phyloP scores from a whole-genome alignment of 2,888 invertebrate genomes.

The Archaeoteleia sp. region DNA sequence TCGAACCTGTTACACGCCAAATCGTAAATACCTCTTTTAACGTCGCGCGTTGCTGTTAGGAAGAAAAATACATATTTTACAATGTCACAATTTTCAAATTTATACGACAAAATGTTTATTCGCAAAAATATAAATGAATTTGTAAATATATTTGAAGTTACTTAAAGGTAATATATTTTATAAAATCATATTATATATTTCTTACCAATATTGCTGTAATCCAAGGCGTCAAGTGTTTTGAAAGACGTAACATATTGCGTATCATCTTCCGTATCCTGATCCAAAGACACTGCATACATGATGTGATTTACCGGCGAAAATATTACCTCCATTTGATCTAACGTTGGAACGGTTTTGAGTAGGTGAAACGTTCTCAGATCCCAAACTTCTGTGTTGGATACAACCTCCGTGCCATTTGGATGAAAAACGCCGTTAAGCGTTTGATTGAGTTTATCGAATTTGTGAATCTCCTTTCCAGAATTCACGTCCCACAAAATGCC shows the following conservation, averaged over 20 bases:
- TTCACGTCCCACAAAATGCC: conserved; percentile 97
- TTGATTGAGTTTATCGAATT: conserved; percentile 98
- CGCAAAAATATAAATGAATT: conserved; percentile 1
- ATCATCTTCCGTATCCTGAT: conserved; percentile 84
- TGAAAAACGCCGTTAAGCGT: conserved; percentile 96
- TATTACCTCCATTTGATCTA: conserved; percentile 92
- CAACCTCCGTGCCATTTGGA: conserved; percentile 95
- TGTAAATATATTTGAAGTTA: no score
- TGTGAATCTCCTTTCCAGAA: conserved; percentile 91
- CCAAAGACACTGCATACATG: conserved; percentile 90
- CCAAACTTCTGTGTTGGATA: conserved; percentile 99
- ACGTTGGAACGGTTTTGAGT: conserved; percentile 92
- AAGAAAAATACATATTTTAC: conserved; percentile 9
- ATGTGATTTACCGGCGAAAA: conserved; percentile 92
- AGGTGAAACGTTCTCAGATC: conserved; percentile 96
- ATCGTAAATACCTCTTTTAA: conserved; percentile 91
- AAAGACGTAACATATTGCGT: conserved; percentile 92
- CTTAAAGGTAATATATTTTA: conserved; percentile 13
- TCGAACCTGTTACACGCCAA: conserved; percentile 89
- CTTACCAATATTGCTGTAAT: conserved; percentile 93
- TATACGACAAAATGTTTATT: conserved; percentile 8
- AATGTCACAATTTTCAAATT: conserved; percentile 1
- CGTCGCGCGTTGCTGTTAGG: conserved; percentile 90
- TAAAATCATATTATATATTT: not conserved
- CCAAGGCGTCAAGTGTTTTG: conserved; percentile 94